These are phyloP conservation scores for Myiopsitta monachus DNA, from an alignment of 2,113 vertebrate species.

Conservation along the genomic window DNA sequence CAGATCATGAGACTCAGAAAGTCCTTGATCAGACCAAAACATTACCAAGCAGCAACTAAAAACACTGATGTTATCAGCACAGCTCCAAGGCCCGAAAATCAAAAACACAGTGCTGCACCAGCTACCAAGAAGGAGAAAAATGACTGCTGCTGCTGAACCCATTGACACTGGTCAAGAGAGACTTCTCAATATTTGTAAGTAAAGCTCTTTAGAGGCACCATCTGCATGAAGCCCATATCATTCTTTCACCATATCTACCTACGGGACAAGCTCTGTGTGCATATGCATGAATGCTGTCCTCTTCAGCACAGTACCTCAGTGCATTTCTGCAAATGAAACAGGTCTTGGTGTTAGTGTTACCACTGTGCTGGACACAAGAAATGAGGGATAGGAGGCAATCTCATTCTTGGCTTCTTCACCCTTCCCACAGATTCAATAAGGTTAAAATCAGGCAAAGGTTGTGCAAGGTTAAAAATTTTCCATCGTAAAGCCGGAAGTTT, in stretches of 20 bases:
- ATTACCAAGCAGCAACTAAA: too few relatives aligned
- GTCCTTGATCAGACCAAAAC: too few relatives aligned
- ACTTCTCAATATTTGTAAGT: background rate
- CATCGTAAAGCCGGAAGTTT: background rate
- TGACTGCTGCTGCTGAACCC: too few relatives aligned
- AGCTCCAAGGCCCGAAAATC: too few relatives aligned
- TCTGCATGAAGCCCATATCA: background rate
- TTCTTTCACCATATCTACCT: background rate
- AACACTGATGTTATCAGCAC: too few relatives aligned
- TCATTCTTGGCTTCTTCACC: background rate
- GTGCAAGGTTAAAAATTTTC: background rate
- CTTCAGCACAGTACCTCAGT: fast-evolving
- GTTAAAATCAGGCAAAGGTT: background rate
- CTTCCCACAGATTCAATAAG: background rate
- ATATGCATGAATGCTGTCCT: fast-evolving
- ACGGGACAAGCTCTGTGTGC: background rate
- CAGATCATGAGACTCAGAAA: too few relatives aligned
- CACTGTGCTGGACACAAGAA: background rate
- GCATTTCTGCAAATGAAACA: background rate
- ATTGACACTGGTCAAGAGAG: too few relatives aligned
- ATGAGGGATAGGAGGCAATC: fast-evolving
- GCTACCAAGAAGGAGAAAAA: too few relatives aligned
- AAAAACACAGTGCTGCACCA: too few relatives aligned
- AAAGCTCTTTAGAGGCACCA: background rate
- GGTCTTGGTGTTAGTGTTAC: background rate